Conservation (phyloP, 2,888 invertebrate genomes). For the Linyphia triangularis region DNA sequence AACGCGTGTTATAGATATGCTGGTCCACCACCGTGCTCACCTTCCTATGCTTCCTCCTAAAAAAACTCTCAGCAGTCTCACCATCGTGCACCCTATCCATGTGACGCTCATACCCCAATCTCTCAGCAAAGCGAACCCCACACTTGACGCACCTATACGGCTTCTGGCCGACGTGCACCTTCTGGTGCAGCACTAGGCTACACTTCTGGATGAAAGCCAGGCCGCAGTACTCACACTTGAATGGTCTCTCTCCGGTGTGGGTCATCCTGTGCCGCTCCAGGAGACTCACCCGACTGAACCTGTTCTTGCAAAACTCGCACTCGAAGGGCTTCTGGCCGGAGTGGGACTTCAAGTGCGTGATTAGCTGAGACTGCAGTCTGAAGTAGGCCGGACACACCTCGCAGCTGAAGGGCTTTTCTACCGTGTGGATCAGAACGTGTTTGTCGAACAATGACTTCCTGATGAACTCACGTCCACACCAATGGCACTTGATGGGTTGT, state of each 20-base stretch:
- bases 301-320: not conserved
- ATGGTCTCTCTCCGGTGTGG: not conserved
- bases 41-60: not conserved
- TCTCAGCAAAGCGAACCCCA: not conserved
- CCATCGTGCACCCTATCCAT: not conserved
- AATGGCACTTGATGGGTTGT: not conserved
- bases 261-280: not conserved
- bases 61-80: not conserved
- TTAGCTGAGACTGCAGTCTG: not conserved
- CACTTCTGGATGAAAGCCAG: conserved; percentile 8
- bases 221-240: not conserved
- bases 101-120: not conserved
- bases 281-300: not conserved
- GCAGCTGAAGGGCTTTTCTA: not conserved
- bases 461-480: not conserved
- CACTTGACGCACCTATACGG: conserved; percentile 9
- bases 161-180: not conserved
- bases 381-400: not conserved
- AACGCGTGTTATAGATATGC: not conserved
- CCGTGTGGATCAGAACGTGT: not conserved
- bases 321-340: not conserved
- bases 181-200: conserved; percentile 1
- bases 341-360: not conserved
- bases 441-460: not conserved
- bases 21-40: not conserved